A percentile compares a stretch with the other conserved stretches of the same genome.
These are phyloP conservation scores for Trachythela sp. DNA, from an alignment of 64 coral and sea anemone genomes.

Conservation along the genomic window DNA sequence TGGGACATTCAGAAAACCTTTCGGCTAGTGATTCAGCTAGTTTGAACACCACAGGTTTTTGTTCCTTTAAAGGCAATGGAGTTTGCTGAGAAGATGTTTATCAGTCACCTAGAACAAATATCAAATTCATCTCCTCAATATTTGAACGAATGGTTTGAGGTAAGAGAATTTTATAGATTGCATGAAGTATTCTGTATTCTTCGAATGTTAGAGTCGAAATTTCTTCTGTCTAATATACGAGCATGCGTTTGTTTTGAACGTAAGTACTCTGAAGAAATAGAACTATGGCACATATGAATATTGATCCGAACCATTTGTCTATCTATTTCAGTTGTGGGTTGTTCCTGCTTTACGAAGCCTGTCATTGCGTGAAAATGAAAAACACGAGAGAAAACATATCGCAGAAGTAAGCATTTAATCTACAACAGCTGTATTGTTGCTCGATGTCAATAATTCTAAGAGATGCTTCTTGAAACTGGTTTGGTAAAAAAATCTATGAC, in stretches of 20 bases:
- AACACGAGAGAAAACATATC: slow-evolving; percentile 20
- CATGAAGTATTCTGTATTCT: too few species aligned
- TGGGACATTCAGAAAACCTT: too few species aligned
- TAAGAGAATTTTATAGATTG: too few species aligned
- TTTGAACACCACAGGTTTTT: too few species aligned
- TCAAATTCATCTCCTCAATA: slow-evolving; percentile 12
- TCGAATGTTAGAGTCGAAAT: too few species aligned
- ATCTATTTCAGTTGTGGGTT: slow-evolving; percentile 43
- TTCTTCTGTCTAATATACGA: too few species aligned
- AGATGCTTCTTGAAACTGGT: too few species aligned
- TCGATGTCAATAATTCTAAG: neutral
- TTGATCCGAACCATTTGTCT: neutral
- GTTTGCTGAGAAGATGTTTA: slow-evolving; percentile 64
- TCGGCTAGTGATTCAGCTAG: too few species aligned
- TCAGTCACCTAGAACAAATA: slow-evolving; percentile 67
- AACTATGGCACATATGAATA: neutral
- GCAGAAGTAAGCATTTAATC: slow-evolving; percentile 32
- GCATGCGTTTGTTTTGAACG: neutral
- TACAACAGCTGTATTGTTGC: neutral
- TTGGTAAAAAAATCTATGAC: too few species aligned
- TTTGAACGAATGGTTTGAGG: slow-evolving; percentile 64
- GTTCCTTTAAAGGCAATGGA: slow-evolving; percentile 62
- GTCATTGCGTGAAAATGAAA: neutral
- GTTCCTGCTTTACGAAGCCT: slow-evolving; percentile 30
- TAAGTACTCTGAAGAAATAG: neutral